Conservation (phyloP, 2,113 vertebrate genomes). For the Tychaedon coryphoeus region DNA sequence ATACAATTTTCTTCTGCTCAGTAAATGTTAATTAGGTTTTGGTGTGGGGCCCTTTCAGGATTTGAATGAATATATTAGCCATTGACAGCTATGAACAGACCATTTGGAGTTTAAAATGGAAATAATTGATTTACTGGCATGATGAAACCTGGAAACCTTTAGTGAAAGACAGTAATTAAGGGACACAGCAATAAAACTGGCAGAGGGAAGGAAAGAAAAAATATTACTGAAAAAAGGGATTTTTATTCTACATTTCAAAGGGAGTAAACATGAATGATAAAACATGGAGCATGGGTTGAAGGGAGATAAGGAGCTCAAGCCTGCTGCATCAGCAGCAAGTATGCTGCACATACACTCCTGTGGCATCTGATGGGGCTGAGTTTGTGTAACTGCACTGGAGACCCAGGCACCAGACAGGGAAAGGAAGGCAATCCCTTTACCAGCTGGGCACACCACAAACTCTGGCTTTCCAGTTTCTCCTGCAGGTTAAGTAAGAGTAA, state of each 20-base stretch:
- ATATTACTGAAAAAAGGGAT: neutral
- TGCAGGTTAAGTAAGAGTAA: neutral
- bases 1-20: neutral
- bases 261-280: neutral
- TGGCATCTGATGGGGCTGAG: neutral
- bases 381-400: neutral
- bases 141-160: neutral
- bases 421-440: neutral
- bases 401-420: neutral
- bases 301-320: slow-evolving; percentile 17
- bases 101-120: neutral
- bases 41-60: neutral
- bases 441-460: neutral
- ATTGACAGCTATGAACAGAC: neutral
- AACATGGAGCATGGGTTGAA: neutral
- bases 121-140: neutral
- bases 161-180: neutral
- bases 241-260: neutral
- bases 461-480: neutral
- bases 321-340: neutral
- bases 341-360: fast-evolving
- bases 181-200: neutral
- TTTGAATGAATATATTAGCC: neutral
- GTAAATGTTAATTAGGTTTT: slow-evolving; percentile 38
- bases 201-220: neutral